Conservation (phyloP, 2,888 invertebrate genomes). For the Agapetus fuscipes region DNA sequence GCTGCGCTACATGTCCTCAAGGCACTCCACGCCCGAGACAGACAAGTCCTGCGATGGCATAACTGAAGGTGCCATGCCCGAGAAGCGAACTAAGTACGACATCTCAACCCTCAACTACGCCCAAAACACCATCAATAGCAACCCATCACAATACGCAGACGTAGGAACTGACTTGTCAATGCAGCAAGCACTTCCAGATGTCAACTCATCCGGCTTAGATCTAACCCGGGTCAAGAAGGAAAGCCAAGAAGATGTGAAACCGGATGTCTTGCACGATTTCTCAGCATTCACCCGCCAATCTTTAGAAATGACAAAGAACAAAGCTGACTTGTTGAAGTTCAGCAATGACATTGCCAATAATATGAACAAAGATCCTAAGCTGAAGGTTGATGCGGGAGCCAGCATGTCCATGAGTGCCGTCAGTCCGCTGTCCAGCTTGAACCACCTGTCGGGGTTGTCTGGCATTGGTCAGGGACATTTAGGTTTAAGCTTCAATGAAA, state of each 20-base stretch:
- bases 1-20: conserved; percentile 54
- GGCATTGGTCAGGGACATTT: conserved; percentile 47
- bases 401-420: conserved; percentile 51
- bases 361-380: conserved; percentile 24
- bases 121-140: conserved; percentile 11
- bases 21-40: conserved; percentile 63
- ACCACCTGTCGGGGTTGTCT: conserved; percentile 44
- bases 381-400: conserved; percentile 36
- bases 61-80: conserved; percentile 30
- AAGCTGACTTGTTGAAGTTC: conserved; percentile 11
- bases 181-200: conserved; percentile 34
- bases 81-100: conserved; percentile 23
- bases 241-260: conserved; percentile 25
- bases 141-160: conserved; percentile 27
- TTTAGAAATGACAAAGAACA: conserved; percentile 32
- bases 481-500: conserved; percentile 52
- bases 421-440: conserved; percentile 50
- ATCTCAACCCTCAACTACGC: conserved; percentile 17
- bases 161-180: conserved; percentile 39
- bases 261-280: conserved; percentile 31
- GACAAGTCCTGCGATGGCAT: conserved; percentile 47
- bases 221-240: conserved; percentile 25
- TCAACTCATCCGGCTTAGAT: conserved; percentile 28
- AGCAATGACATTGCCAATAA: conserved; percentile 24
- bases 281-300: conserved; percentile 25